Percentiles rank a stretch among this genome's conserved stretches.
Conservation (phyloP, 2,888 invertebrate genomes). For the Amblyteles armatorius region DNA sequence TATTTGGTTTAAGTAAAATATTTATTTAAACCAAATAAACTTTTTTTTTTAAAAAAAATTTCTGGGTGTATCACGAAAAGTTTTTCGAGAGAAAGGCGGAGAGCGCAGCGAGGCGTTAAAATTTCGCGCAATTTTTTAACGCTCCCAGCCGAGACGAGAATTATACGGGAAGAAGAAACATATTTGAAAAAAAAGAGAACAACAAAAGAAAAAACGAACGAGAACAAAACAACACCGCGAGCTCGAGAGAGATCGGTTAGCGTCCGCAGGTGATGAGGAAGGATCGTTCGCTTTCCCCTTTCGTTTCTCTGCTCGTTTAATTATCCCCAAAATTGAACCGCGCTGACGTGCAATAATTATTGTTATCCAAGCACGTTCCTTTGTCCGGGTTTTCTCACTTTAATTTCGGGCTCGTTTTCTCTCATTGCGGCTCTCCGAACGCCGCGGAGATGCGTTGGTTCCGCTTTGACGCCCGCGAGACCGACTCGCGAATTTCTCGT, state of each 20-base stretch:
- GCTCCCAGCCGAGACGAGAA: constrained; percentile 39
- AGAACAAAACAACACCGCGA: constrained; percentile 41
- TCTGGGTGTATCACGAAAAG: not conserved
- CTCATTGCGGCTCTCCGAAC: constrained; percentile 36
- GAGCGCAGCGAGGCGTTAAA: constrained; percentile 9
- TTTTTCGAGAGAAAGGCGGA: not conserved
- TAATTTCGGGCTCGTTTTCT: constrained; percentile 55
- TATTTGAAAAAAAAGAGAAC: constrained; percentile 32
- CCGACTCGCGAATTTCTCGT: constrained; percentile 71
- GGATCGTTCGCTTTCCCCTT: constrained; percentile 45
- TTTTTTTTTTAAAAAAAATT: too few species aligned
- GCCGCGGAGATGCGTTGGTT: constrained; percentile 67
- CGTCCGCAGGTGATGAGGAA: constrained; percentile 70
- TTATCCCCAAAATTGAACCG: constrained; percentile 79
- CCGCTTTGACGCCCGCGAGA: constrained; percentile 69
- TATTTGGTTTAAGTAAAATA: too few species aligned
- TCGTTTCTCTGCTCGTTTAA: constrained; percentile 73
- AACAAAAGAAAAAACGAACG: constrained; percentile 17
- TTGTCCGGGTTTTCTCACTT: constrained; percentile 61
- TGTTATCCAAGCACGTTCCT: constrained; percentile 68
- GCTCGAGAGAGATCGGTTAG: constrained; percentile 55
- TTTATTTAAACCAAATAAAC: too few species aligned
- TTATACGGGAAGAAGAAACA: constrained; percentile 29
- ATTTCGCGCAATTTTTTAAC: constrained; percentile 47
- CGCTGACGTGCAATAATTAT: constrained; percentile 82